These are phyloP conservation scores for Heterodera filipjevi DNA, from an alignment of 2,888 invertebrate genomes.

Conservation along the genomic window DNA sequence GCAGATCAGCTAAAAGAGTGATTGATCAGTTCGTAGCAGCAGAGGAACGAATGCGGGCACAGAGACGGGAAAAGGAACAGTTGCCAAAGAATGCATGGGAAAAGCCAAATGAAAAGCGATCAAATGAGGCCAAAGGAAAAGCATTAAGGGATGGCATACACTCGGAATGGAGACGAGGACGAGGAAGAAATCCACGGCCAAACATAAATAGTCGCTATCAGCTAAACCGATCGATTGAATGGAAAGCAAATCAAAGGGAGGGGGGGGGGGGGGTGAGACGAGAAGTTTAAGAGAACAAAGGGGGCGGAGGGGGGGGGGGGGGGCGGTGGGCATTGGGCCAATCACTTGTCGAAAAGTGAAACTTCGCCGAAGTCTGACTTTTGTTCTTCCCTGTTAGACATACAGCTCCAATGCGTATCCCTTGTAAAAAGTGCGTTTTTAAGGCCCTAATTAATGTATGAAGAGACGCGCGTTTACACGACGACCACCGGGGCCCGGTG, in stretches of 20 bases:
- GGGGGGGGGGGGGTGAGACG: neutral
- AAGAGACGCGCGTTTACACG: slow-evolving; percentile 42
- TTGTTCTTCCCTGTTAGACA: no score
- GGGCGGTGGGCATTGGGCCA: neutral
- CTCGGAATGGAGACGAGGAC: no score
- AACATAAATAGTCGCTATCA: neutral
- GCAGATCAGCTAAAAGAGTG: no score
- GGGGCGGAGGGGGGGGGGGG: neutral
- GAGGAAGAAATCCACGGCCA: neutral
- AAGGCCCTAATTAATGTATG: slow-evolving; percentile 35
- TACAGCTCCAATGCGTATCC: neutral
- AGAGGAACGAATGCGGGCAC: no score
- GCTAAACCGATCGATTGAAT: neutral
- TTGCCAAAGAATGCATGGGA: no score
- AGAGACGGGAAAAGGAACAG: no score
- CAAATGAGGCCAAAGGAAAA: no score
- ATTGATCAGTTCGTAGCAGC: no score
- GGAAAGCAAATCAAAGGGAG: neutral
- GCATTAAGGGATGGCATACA: no score
- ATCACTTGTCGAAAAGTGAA: neutral
- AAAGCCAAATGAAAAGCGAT: no score
- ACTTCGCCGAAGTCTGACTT: no score
- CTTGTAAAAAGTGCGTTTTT: neutral
- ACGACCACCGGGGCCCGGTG: slow-evolving; percentile 43
- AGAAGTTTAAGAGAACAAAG: neutral